A percentile compares a stretch with the other conserved stretches of the same genome.
phyloP scores from a whole-genome alignment of 2,888 invertebrate genomes.

The Limenitis camilla region DNA sequence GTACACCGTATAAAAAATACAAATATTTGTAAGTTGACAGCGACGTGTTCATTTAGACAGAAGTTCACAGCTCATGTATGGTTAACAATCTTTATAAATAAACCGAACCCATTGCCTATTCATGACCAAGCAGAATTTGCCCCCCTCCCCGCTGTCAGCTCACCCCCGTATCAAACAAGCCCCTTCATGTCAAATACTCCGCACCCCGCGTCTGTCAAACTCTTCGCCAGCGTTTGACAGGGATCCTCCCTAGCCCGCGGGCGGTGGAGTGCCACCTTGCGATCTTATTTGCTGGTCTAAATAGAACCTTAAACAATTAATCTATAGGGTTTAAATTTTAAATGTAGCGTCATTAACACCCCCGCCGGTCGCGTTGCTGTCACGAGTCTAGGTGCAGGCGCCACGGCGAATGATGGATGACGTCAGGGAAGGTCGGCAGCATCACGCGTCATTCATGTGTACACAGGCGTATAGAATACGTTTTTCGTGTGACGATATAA shows the following conservation, averaged over 20 bases:
- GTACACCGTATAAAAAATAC: too few relatives aligned
- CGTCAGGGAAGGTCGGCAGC: slow-evolving; percentile 73
- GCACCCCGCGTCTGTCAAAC: slow-evolving; percentile 75
- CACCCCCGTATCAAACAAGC: slow-evolving; percentile 73
- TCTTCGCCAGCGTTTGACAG: slow-evolving; percentile 74
- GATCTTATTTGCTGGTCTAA: slow-evolving; percentile 19
- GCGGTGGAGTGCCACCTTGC: slow-evolving; percentile 65
- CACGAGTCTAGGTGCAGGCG: slow-evolving; percentile 73
- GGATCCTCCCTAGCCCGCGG: slow-evolving; percentile 70
- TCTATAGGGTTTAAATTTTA: slow-evolving; percentile 32
- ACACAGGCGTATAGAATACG: slow-evolving; percentile 75
- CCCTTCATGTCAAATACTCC: slow-evolving; percentile 75
- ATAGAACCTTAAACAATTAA: slow-evolving; percentile 24
- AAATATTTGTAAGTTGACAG: slow-evolving; percentile 26
- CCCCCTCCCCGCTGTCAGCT: slow-evolving; percentile 55
- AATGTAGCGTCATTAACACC: slow-evolving; percentile 27
- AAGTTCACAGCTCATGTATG: slow-evolving; percentile 66
- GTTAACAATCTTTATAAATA: too few relatives aligned
- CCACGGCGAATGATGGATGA: slow-evolving; percentile 74
- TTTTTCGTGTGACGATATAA: slow-evolving; percentile 74
- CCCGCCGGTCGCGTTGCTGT: slow-evolving; percentile 52
- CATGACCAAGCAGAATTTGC: slow-evolving; percentile 54
- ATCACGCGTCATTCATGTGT: slow-evolving; percentile 75
- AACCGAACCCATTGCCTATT: slow-evolving; percentile 26
- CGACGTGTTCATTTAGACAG: slow-evolving; percentile 59